Base-by-base conservation (phyloP, 2,797 vertebrate species). In the Oreochromis mossambicus region DNA sequence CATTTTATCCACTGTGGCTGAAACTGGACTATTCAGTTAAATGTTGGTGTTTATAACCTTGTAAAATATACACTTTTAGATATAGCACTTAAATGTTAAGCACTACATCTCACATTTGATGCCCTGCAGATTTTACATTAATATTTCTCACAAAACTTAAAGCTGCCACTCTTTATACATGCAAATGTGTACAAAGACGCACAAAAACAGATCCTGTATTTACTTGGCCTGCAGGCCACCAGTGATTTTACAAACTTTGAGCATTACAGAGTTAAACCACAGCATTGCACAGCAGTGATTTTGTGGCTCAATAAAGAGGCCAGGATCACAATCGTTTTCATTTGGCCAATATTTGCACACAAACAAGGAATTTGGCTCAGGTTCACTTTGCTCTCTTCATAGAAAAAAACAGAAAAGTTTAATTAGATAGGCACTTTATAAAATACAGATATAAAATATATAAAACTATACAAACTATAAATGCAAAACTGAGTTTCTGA, bases 331-430 rank as follows among this genome's bases (percentile, higher is more conserved):
- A 61, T 61, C 3, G 0, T 3, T 61, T 58, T 61, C 29, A 34
- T 61, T 61, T 61, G 56, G 2, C 56, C 29, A 61, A 19, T 61
- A 34, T 61, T 61, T 61, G 0, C 1, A 34, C 56, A 61, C 29
- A 61, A 34, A 11, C 29, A 61, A 61, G 56, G 0, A 10, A 32
- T 58, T 58, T 58, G 29, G 19, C 56, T 17, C 56, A 4, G 1
- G 29, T 58, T 58, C 15, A 58, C 15, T 58, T 58, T 58, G 3
- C 5, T 34, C 8, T 58, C 26, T 58, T 34, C 1, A 0, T 58
- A 58, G 29, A 34, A 34, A 4, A 0, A 0, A 0, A 34, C 55
- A 32, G 55, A 58, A 58, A 58, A 15, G 55, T 32, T 10, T 34
- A 8, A 19, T 58, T 34, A 61, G 10, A 38, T 38, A 38, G 36